Conservation (phyloP, 2,113 vertebrate genomes). For the Catharus fuscescens region DNA sequence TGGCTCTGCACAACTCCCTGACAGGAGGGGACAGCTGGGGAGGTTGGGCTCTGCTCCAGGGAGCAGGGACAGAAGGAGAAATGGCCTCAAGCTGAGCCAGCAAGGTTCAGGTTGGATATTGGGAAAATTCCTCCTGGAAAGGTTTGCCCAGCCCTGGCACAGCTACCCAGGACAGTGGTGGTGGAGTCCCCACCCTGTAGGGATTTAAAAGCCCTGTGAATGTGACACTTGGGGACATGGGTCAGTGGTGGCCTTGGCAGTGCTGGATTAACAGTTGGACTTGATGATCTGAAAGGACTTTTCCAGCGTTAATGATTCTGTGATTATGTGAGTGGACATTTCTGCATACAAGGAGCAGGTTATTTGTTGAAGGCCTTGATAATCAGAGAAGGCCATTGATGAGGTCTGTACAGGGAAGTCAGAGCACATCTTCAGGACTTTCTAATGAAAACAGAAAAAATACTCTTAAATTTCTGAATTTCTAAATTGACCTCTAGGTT, state of each 20-base stretch:
- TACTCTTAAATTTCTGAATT: neutral
- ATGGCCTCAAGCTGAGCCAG: accelerated
- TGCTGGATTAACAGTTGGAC: neutral
- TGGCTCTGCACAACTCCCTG: neutral
- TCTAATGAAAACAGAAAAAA: neutral
- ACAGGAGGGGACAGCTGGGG: neutral
- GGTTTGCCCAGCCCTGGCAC: neutral
- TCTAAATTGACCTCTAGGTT: neutral
- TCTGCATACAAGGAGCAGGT: neutral
- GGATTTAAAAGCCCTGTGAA: neutral
- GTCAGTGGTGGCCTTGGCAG: neutral
- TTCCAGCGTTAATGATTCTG: neutral
- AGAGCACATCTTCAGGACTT: neutral
- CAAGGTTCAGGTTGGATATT: neutral
- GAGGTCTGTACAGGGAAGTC: neutral
- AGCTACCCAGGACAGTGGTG: neutral
- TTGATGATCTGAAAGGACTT: neutral
- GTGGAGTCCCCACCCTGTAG: neutral
- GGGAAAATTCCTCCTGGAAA: neutral
- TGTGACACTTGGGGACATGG: neutral
- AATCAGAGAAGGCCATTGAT: neutral
- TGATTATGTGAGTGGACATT: neutral
- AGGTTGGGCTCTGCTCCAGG: neutral
- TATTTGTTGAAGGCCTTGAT: neutral
- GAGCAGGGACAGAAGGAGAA: neutral